phyloP scores from a whole-genome alignment of 2,888 invertebrate species.

The Tipula confusa region DNA sequence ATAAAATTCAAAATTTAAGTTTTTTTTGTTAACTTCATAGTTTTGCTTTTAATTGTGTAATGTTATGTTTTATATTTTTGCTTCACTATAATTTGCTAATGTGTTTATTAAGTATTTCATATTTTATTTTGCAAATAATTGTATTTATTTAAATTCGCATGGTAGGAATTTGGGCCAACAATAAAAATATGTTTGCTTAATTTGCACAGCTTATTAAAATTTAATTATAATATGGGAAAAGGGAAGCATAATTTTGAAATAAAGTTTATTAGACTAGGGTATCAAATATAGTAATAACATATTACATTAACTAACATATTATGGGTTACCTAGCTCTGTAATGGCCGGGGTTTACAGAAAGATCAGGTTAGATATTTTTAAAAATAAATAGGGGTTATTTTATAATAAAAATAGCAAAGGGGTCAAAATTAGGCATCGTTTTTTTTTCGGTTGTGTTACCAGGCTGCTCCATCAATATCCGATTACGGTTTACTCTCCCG shows the following conservation, averaged over 20 bases:
- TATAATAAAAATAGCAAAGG: constrained; percentile 12
- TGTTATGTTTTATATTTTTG: neutral
- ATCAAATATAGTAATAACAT: neutral
- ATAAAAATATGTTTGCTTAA: neutral
- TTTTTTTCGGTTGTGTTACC: constrained; percentile 55
- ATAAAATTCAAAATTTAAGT: neutral
- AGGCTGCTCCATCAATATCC: constrained; percentile 63
- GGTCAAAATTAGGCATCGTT: constrained; percentile 38
- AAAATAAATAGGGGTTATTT: neutral
- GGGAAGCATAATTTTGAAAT: neutral
- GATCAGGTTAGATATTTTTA: neutral
- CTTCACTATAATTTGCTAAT: neutral
- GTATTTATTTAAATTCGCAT: neutral
- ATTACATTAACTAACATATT: neutral
- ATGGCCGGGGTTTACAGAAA: neutral
- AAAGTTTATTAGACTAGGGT: neutral
- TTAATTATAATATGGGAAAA: neutral
- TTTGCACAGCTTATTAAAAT: neutral
- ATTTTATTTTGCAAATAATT: neutral
- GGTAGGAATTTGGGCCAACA: neutral
- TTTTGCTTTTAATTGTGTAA: neutral
- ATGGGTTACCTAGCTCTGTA: neutral
- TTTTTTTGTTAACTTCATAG: neutral
- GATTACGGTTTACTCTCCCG: constrained; percentile 51
- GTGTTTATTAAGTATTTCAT: neutral